These are phyloP conservation scores for Polyergus mexicanus DNA, from an alignment of 1,140 invertebrate genomes.

Conservation along the genomic window DNA sequence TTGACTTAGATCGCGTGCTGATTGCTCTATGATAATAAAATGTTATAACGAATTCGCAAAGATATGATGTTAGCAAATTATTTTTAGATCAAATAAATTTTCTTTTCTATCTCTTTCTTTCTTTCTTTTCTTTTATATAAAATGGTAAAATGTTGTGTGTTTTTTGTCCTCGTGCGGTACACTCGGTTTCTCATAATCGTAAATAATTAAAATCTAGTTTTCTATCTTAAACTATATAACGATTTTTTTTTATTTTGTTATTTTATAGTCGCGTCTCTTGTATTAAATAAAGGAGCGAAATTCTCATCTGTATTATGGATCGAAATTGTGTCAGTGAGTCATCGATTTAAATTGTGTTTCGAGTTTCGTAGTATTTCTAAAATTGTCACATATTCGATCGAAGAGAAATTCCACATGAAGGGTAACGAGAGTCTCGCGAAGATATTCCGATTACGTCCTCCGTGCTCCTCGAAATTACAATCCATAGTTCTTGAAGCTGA, in stretches of 20 bases:
- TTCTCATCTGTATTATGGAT: neutral
- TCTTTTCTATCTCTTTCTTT: neutral
- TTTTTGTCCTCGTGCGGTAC: conserved; percentile 25
- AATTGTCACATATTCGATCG: conserved; percentile 32
- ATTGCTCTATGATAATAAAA: neutral
- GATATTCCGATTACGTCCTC: neutral
- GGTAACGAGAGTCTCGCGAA: neutral
- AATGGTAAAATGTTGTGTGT: conserved; percentile 3
- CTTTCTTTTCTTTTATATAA: neutral
- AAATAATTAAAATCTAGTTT: conserved; percentile 1
- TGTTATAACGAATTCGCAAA: neutral
- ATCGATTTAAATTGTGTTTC: conserved; percentile 20
- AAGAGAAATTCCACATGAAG: neutral
- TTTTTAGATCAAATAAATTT: neutral
- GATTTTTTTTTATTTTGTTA: conserved; percentile 44
- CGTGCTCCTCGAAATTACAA: conserved; percentile 28
- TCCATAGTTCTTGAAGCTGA: conserved; percentile 73
- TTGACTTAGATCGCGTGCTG: neutral
- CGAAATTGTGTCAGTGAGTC: neutral
- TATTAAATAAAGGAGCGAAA: neutral
- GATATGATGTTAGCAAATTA: neutral
- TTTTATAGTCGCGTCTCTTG: neutral
- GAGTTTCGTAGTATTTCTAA: neutral
- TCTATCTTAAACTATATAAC: neutral
- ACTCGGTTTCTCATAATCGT: neutral